Conservation (phyloP, 2,888 invertebrate genomes). For the Apantesis nais region DNA sequence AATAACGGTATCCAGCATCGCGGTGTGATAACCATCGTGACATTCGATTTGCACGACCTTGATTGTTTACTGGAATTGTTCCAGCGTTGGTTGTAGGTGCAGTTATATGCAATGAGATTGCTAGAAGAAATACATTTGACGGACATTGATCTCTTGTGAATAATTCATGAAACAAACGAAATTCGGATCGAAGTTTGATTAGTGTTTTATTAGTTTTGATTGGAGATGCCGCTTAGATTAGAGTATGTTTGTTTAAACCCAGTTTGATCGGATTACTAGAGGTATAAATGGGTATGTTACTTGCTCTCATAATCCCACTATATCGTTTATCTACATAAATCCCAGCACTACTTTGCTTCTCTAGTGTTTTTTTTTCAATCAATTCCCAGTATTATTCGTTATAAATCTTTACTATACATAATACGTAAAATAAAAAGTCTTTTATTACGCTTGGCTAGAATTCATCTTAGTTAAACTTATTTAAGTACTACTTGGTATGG, state of each 20-base stretch:
- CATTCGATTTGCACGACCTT: slow-evolving; percentile 45
- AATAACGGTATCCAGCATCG: slow-evolving; percentile 58
- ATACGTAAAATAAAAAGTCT: too few relatives aligned
- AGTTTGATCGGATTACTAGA: too few relatives aligned
- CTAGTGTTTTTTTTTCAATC: too few relatives aligned
- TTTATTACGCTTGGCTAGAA: too few relatives aligned
- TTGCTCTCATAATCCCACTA: background rate
- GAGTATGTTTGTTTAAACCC: background rate
- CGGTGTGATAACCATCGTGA: slow-evolving; percentile 57
- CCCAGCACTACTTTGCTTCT: too few relatives aligned
- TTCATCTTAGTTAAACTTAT: too few relatives aligned
- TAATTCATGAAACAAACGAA: background rate
- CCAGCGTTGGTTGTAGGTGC: slow-evolving; percentile 10
- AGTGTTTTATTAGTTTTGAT: background rate
- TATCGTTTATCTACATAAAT: too few relatives aligned
- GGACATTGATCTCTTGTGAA: background rate
- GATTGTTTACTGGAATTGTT: slow-evolving; percentile 29
- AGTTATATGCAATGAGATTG: slow-evolving; percentile 12
- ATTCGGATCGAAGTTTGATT: background rate
- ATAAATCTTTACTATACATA: background rate
- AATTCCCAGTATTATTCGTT: too few relatives aligned
- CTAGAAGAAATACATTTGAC: background rate
- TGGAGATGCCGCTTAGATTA: background rate
- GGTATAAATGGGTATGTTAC: too few relatives aligned
- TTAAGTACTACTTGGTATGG: too few relatives aligned